Percentiles rank a stretch among this genome's conserved stretches.
Conservation (phyloP, 2,113 vertebrate species). For the Lepus americanus region DNA sequence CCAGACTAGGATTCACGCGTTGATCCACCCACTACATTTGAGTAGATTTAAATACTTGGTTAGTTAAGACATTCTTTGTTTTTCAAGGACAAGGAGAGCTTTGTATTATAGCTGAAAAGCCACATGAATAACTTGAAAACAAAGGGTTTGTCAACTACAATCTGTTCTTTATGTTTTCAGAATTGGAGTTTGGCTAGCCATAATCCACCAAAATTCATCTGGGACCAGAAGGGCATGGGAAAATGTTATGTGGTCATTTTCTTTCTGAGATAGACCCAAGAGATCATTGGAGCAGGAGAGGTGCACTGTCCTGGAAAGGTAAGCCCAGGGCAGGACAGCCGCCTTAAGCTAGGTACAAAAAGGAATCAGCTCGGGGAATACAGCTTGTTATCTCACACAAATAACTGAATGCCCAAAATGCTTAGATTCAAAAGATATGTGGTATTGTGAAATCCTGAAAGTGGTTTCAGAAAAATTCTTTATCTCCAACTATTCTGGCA, state of each 20-base stretch:
- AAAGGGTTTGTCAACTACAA: conserved; percentile 74
- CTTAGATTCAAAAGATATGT: not conserved
- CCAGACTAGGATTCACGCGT: not conserved
- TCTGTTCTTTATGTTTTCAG: conserved; percentile 77
- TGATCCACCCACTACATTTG: conserved; percentile 47
- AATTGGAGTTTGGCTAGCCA: conserved; percentile 61
- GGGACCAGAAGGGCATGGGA: conserved; percentile 39
- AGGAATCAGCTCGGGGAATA: not conserved
- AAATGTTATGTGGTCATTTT: not conserved
- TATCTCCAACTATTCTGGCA: not conserved
- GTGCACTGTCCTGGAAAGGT: not conserved
- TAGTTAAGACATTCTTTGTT: conserved; percentile 72
- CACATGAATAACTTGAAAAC: conserved; percentile 75
- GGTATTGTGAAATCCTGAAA: not conserved
- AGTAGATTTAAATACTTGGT: conserved; percentile 74
- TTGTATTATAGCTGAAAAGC: conserved; percentile 71
- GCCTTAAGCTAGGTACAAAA: not conserved
- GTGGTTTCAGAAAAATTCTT: not conserved
- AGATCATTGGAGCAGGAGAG: not conserved
- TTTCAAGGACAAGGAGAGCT: conserved; percentile 69
- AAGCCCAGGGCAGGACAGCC: not conserved
- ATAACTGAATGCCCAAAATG: not conserved
- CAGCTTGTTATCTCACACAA: not conserved
- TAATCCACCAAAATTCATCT: conserved; percentile 63
- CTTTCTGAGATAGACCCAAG: not conserved